Evolutionary conservation across 2,797 vertebrate genomes (phyloP), one percentile per base, ranked within the genome.

Genomic region (Gadopsis bispinosus): DNA sequence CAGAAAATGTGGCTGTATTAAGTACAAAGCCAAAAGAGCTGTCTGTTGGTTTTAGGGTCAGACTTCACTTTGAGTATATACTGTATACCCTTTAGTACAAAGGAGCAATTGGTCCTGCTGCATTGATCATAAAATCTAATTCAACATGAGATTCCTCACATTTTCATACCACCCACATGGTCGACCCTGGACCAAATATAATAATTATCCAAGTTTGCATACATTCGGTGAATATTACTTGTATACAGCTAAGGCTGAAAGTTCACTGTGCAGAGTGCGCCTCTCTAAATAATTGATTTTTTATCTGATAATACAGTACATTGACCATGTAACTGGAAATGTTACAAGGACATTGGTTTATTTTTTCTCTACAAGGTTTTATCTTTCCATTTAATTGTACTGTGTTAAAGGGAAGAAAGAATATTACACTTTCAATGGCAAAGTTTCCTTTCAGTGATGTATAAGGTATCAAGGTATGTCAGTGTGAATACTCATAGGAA

Each of bases 361-460:
- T 82, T 78, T 79, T 50, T 62, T 73, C 81, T 12, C 79, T 65
- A n/a, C 61, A 71, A 83, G 51, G 72, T 84, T 78, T 84, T 66
- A 64, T 33, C 50, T 77, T 83, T 68, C 67, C 53, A 69, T 78
- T 81, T 87, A 62, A 75, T 69, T 69, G 71, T 75, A 41, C 41
- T 55, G 19, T 83, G 37, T 78, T 68, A 37, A 69, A 73, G 56
- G 50, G 26, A 83, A 76, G 74, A 79, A 31, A 29, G 41, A 73
- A 77, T 74, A 71, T 83, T 73, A 63, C 17, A 55, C 39, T 75
- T 85, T 89, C 39, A 84, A 65, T 77, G 47, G 60, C 19, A 73
- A 79, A 22, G 56, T 80, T 83, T 84, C 45, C 66, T 89, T 81
- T 77, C 67, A 81, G 37, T 75, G n/a, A 62, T 73, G 75, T 80